phyloP scores from a whole-genome alignment of 2,888 invertebrate species.

The Danaus chrysippus region DNA sequence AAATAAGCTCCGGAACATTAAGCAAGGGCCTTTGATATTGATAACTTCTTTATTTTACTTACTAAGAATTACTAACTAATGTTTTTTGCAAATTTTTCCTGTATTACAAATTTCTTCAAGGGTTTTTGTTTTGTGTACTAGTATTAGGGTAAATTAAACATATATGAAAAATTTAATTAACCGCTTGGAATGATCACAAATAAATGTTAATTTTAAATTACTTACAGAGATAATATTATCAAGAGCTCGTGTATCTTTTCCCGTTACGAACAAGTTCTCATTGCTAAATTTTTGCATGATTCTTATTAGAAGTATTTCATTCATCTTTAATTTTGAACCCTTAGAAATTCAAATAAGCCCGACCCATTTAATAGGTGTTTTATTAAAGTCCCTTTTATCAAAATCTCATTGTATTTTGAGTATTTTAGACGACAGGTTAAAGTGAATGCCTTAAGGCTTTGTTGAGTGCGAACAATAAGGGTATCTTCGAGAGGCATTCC shows the following conservation, averaged over 20 bases:
- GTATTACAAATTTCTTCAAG: neutral
- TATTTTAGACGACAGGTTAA: slow-evolving; percentile 40
- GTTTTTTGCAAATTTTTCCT: neutral
- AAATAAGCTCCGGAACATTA: neutral
- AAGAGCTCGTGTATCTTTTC: too few species aligned
- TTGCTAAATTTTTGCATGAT: too few species aligned
- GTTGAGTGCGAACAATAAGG: slow-evolving; percentile 27
- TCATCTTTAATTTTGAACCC: slow-evolving; percentile 19
- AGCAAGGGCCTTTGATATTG: slow-evolving; percentile 1
- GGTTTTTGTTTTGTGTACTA: too few species aligned
- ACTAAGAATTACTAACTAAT: neutral
- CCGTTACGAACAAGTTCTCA: too few species aligned
- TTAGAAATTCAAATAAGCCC: slow-evolving; percentile 29
- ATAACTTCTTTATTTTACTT: neutral
- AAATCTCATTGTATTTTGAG: slow-evolving; percentile 40
- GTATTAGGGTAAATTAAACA: too few species aligned
- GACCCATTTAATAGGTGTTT: slow-evolving; percentile 22
- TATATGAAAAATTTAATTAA: too few species aligned
- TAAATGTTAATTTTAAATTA: too few species aligned
- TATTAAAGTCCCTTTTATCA: slow-evolving; percentile 34
- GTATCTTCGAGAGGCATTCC: slow-evolving; percentile 1
- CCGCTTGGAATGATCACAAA: too few species aligned
- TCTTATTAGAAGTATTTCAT: neutral
- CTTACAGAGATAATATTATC: too few species aligned
- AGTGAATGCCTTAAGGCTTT: slow-evolving; percentile 35